Percentiles rank a stretch among this genome's conserved stretches.
These are phyloP conservation scores for Melanostoma mellinum DNA, from an alignment of 2,888 invertebrate species.

Conservation along the genomic window DNA sequence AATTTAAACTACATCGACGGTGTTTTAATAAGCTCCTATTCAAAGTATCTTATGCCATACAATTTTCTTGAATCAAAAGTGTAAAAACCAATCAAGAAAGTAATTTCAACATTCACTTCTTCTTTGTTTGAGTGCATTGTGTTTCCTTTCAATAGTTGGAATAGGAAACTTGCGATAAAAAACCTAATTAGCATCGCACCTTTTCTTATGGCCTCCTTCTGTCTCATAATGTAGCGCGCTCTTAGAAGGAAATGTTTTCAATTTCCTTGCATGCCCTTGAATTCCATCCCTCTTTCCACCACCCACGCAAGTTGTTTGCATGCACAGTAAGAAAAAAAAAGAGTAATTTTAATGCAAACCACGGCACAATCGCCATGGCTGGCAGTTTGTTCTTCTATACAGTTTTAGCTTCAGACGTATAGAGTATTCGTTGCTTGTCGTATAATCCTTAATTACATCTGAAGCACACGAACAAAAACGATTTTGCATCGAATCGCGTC, in stretches of 20 bases:
- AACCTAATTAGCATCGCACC: conserved; percentile 68
- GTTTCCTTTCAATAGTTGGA: conserved; percentile 19
- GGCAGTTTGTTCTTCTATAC: conserved; percentile 6
- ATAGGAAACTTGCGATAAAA: conserved; percentile 51
- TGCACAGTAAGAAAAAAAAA: not conserved
- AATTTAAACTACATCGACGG: no score
- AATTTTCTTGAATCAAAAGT: no score
- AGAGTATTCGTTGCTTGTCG: conserved; percentile 33
- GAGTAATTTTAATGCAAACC: conserved; percentile 7
- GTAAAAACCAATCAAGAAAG: not conserved
- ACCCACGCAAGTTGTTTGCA: conserved; percentile 12
- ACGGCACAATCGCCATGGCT: conserved; percentile 11
- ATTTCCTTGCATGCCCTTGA: conserved; percentile 22
- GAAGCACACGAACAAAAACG: conserved; percentile 63
- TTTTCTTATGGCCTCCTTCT: conserved; percentile 39
- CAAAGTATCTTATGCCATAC: no score
- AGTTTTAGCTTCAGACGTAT: conserved; percentile 1
- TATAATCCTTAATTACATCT: conserved; percentile 72
- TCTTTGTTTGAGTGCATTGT: conserved; percentile 14
- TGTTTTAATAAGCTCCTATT: no score
- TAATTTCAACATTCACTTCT: conserved; percentile 29
- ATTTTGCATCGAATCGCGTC: conserved; percentile 49
- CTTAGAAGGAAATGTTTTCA: conserved; percentile 28
- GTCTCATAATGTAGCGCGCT: not conserved
- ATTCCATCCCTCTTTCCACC: not conserved